phyloP scores from a whole-genome alignment of 2,113 vertebrate genomes.

The Mobula hypostoma region DNA sequence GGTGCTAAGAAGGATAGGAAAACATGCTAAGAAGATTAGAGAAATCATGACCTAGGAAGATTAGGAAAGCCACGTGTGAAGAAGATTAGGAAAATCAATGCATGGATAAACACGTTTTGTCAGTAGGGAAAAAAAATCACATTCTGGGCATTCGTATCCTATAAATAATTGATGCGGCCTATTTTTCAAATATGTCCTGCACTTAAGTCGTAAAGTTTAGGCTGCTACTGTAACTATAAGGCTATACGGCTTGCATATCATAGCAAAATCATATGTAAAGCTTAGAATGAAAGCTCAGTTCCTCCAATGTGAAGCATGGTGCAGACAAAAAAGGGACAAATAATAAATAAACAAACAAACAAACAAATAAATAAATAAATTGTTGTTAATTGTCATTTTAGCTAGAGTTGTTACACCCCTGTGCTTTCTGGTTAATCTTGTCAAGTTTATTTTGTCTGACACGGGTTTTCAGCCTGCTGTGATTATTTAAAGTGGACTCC shows the following conservation, averaged over 20 bases:
- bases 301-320: background rate
- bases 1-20: background rate
- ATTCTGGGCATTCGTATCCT: background rate
- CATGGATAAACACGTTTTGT: background rate
- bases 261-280: background rate
- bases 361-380: too few species aligned
- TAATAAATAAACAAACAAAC: too few species aligned
- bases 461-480: too few species aligned
- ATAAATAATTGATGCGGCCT: background rate
- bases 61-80: background rate
- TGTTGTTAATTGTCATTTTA: too few species aligned
- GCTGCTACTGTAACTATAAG: background rate
- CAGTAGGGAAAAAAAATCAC: background rate
- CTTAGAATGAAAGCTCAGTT: background rate
- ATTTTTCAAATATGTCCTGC: background rate
- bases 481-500: too few species aligned
- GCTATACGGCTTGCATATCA: background rate
- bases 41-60: constrained; percentile 3
- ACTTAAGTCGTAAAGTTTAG: background rate
- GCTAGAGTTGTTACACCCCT: too few species aligned
- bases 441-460: too few species aligned
- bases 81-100: constrained; percentile 15
- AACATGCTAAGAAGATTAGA: background rate
- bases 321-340: background rate
- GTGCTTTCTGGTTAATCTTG: too few species aligned